Percentiles rank a stretch among this genome's conserved stretches.
Evolutionary conservation across 2,888 invertebrate genomes (phyloP).

Genomic region (Ferrisia virgata): DNA sequence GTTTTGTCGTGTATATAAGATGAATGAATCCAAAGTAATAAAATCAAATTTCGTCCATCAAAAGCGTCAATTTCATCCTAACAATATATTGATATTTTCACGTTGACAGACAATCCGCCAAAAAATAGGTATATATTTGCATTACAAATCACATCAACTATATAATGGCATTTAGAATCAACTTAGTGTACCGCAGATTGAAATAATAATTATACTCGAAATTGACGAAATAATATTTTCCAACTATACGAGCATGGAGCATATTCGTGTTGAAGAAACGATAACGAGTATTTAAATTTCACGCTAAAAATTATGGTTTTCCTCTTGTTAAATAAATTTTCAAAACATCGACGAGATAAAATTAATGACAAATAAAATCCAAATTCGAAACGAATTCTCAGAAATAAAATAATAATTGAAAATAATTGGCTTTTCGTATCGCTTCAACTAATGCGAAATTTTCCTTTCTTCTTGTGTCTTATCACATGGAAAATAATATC

Average conservation of each 20-base stretch:
- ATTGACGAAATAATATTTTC: background rate
- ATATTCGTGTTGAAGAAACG: background rate
- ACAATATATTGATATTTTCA: background rate
- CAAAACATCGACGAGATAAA: background rate
- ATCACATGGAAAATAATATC: background rate
- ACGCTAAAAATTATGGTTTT: background rate
- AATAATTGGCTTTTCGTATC: constrained; percentile 1
- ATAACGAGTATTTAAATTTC: constrained; percentile 28
- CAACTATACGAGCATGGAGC: background rate
- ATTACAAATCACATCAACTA: background rate
- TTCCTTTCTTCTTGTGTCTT: background rate
- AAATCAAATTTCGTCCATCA: background rate
- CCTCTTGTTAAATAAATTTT: background rate
- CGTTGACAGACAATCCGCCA: background rate
- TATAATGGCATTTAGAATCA: background rate
- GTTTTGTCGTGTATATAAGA: too few species aligned
- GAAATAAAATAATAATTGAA: constrained; percentile 20
- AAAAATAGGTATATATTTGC: background rate
- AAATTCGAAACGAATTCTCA: background rate
- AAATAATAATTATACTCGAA: background rate
- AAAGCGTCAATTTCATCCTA: background rate
- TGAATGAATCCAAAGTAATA: background rate
- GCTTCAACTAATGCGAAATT: background rate
- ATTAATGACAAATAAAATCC: background rate
- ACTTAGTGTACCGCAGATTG: background rate